phyloP scores from a whole-genome alignment of 2,888 invertebrate genomes.

The Drosophila subquinaria region DNA sequence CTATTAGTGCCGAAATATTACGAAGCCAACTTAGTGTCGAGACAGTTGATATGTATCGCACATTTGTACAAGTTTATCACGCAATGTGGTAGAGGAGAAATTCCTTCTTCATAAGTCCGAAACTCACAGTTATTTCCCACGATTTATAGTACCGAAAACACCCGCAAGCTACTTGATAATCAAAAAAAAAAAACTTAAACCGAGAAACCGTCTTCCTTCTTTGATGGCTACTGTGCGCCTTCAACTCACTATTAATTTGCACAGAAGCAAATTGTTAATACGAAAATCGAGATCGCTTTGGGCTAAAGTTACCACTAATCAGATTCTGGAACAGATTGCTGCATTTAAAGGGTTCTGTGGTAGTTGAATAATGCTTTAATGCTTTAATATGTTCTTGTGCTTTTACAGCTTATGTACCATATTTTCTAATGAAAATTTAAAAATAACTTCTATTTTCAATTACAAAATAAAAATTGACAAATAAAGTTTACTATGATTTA shows the following conservation, averaged over 20 bases:
- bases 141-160: conserved; percentile 52
- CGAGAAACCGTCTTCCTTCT: conserved; percentile 7
- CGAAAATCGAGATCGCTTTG: conserved; percentile 70
- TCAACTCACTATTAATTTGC: conserved; percentile 55
- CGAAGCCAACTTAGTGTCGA: conserved; percentile 27
- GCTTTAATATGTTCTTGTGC: conserved; percentile 38
- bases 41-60: conserved; percentile 36
- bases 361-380: neutral
- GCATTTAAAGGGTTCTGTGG: conserved; percentile 17
- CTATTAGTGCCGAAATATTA: conserved; percentile 66
- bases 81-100: conserved; percentile 41
- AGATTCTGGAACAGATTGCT: conserved; percentile 14
- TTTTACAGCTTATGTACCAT: neutral
- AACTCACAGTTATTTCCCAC: conserved; percentile 61
- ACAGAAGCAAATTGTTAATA: conserved; percentile 59
- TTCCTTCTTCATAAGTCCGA: conserved; percentile 10
- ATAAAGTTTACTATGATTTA: too few species aligned
- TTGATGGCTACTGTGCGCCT: conserved; percentile 50
- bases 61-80: conserved; percentile 46
- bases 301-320: conserved; percentile 42
- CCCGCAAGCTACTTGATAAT: conserved; percentile 52
- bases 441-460: too few species aligned
- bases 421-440: conserved; percentile 3
- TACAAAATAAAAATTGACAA: too few species aligned
- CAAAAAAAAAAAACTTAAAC: conserved; percentile 7